These are phyloP conservation scores for Clamator glandarius DNA, from an alignment of 2,797 vertebrate species.

Conservation along the genomic window DNA sequence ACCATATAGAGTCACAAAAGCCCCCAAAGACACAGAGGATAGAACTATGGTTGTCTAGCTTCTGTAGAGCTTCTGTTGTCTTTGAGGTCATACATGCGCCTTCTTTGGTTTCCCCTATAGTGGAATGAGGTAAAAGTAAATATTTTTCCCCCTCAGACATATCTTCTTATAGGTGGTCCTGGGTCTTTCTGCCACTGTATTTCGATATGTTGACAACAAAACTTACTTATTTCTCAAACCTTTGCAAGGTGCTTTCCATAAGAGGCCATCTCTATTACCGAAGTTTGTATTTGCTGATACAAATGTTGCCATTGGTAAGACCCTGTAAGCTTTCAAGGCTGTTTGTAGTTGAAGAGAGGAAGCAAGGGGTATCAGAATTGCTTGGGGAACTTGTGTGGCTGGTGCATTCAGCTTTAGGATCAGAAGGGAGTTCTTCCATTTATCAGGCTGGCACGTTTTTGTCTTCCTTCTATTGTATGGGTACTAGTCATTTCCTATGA, in stretches of 20 bases:
- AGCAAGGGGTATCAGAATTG: not conserved
- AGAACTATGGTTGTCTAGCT: not conserved
- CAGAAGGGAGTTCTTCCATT: not conserved
- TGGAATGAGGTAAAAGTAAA: not conserved
- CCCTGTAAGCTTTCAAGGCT: accelerated
- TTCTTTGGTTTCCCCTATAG: not conserved
- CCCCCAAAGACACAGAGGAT: not conserved
- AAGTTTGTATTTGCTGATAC: not conserved
- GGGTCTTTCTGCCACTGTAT: not conserved
- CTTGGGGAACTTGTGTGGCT: not conserved
- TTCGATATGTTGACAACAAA: not conserved
- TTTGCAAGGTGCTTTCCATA: not conserved
- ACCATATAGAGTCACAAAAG: not conserved
- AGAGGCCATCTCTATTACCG: not conserved
- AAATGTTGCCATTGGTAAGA: not conserved
- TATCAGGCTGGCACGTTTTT: not conserved
- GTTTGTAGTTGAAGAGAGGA: not conserved
- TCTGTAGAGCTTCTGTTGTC: not conserved
- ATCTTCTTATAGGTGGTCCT: not conserved
- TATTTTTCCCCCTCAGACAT: not conserved
- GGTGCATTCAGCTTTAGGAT: not conserved
- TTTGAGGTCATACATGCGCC: not conserved
- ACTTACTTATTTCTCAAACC: not conserved
- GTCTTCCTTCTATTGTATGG: not conserved
- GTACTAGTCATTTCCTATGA: not conserved